Percentiles rank a stretch among this genome's conserved stretches.
Evolutionary conservation across 2,888 invertebrate species (phyloP).

Genomic region (Caenorhabditis sp.): DNA sequence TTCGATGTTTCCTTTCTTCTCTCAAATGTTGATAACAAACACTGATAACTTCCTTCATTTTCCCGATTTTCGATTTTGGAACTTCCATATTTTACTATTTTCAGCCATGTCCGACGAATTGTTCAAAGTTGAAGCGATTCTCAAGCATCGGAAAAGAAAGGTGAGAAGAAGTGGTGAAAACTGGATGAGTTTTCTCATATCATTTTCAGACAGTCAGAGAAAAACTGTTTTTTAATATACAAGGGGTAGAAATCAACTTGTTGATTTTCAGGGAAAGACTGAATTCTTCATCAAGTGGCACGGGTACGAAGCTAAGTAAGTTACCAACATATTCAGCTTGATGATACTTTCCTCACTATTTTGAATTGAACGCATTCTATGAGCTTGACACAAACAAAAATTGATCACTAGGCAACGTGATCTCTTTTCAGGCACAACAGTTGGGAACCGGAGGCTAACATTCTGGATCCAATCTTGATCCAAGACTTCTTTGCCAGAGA

Average conservation of each 20-base stretch:
- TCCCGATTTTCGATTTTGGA: not conserved
- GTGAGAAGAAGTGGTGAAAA: not conserved
- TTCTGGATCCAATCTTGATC: slow-evolving; percentile 35
- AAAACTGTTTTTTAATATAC: too few species aligned
- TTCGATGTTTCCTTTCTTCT: not conserved
- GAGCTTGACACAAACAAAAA: too few species aligned
- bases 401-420: too few species aligned
- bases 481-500: slow-evolving; percentile 20
- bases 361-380: too few species aligned
- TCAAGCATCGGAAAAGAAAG: slow-evolving; percentile 37
- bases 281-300: slow-evolving; percentile 60
- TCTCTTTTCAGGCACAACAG: slow-evolving; percentile 55
- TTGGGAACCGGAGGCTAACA: slow-evolving; percentile 59
- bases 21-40: not conserved
- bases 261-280: slow-evolving; percentile 47
- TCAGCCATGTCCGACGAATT: slow-evolving; percentile 20
- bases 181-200: not conserved
- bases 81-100: too few species aligned
- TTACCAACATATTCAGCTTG: too few species aligned
- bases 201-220: too few species aligned
- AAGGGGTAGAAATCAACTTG: too few species aligned
- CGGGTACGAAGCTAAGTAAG: slow-evolving; percentile 54
- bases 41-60: not conserved
- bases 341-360: too few species aligned
- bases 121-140: slow-evolving; percentile 37